These are phyloP conservation scores for Syngnathus floridae DNA, from an alignment of 2,113 vertebrate species.

Conservation along the genomic window DNA sequence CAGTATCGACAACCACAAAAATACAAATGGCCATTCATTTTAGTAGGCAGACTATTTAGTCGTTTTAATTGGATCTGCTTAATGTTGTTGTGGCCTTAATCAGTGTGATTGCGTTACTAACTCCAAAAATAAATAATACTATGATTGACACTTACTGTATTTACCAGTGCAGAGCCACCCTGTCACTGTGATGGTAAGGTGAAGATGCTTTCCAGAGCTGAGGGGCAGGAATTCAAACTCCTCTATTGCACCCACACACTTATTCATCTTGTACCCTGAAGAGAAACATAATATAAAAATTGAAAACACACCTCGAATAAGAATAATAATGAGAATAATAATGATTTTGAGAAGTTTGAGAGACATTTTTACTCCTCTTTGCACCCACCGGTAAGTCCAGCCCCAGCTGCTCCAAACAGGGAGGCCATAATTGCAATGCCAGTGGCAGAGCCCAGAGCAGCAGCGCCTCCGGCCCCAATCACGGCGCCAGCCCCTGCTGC, in stretches of 20 bases:
- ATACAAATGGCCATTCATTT: background rate
- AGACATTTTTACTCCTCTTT: background rate
- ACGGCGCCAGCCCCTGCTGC: slow-evolving; percentile 83
- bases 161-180: slow-evolving; percentile 91
- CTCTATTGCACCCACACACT: slow-evolving; percentile 90
- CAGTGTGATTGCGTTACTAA: background rate
- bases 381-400: slow-evolving; percentile 83
- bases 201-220: slow-evolving; percentile 83
- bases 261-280: slow-evolving; percentile 98
- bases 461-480: slow-evolving; percentile 88
- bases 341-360: background rate
- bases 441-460: slow-evolving; percentile 81
- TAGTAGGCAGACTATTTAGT: background rate
- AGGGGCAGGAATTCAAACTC: slow-evolving; percentile 94
- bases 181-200: slow-evolving; percentile 85
- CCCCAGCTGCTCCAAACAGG: slow-evolving; percentile 90
- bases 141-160: slow-evolving; percentile 79
- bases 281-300: slow-evolving; percentile 2
- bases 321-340: background rate
- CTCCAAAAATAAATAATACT: background rate
- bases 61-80: background rate
- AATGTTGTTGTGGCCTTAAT: background rate
- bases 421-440: slow-evolving; percentile 94
- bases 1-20: background rate
- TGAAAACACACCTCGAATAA: background rate